phyloP scores from a whole-genome alignment of 1,140 invertebrate species.

The Diachasma alloeum region DNA sequence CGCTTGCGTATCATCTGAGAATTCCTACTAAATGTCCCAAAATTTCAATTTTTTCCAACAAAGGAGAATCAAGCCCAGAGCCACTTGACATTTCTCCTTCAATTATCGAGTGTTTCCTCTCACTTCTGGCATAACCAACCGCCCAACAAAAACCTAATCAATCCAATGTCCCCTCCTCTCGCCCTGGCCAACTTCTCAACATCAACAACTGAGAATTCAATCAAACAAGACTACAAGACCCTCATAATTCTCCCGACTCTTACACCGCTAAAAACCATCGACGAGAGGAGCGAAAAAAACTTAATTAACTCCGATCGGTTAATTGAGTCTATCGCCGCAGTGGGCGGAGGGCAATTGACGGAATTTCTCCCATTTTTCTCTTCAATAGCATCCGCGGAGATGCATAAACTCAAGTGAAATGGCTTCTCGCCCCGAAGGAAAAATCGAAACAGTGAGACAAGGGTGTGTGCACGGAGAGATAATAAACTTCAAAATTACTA shows the following conservation, averaged over 20 bases:
- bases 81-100: too few relatives aligned
- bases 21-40: too few relatives aligned
- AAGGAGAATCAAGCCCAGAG: too few relatives aligned
- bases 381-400: not conserved
- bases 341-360: conserved; percentile 46
- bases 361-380: conserved; percentile 39
- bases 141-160: too few relatives aligned
- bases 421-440: not conserved
- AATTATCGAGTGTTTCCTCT: too few relatives aligned
- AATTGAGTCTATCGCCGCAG: conserved; percentile 54
- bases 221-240: not conserved
- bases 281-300: conserved; percentile 26
- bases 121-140: too few relatives aligned
- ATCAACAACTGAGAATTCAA: not conserved
- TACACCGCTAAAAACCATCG: not conserved
- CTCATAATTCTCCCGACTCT: too few relatives aligned
- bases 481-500: too few relatives aligned
- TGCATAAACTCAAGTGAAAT: not conserved
- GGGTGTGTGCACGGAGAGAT: too few relatives aligned
- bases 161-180: too few relatives aligned
- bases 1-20: too few relatives aligned
- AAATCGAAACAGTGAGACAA: not conserved
- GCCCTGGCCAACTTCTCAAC: not conserved
- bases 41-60: too few relatives aligned
- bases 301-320: conserved; percentile 59